Evolutionary conservation across 2,888 invertebrate genomes (phyloP).

Genomic region (Calameuta pallipes): DNA sequence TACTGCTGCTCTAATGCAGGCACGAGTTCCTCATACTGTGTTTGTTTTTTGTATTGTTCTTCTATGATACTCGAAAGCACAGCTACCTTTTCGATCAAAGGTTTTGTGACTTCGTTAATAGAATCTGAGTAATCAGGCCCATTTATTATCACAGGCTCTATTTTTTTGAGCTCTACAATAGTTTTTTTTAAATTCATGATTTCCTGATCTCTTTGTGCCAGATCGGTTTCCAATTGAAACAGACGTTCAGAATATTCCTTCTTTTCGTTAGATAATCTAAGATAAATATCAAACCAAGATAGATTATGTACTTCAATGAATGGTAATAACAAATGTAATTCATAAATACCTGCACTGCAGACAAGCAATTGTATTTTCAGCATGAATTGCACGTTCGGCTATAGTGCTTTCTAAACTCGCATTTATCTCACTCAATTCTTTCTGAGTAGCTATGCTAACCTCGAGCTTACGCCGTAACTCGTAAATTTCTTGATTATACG

Average conservation of each 20-base stretch:
- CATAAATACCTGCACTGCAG: neutral
- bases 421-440: constrained; percentile 36
- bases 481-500: constrained; percentile 41
- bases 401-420: constrained; percentile 8
- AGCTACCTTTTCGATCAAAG: neutral
- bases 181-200: constrained; percentile 24
- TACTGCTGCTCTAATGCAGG: constrained; percentile 22
- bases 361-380: neutral
- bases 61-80: neutral
- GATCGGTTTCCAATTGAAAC: constrained; percentile 27
- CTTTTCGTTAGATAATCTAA: constrained; percentile 1
- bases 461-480: constrained; percentile 38
- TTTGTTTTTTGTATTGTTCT: neutral
- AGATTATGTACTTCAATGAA: neutral
- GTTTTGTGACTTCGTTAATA: neutral
- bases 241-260: constrained; percentile 7
- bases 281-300: neutral
- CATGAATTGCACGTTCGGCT: neutral
- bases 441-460: constrained; percentile 31
- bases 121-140: neutral
- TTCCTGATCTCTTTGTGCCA: constrained; percentile 19
- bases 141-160: neutral
- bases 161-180: constrained; percentile 10
- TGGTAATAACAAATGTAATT: neutral
- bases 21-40: neutral